phyloP scores from a whole-genome alignment of 2,888 invertebrate species.

The Helleia helle region DNA sequence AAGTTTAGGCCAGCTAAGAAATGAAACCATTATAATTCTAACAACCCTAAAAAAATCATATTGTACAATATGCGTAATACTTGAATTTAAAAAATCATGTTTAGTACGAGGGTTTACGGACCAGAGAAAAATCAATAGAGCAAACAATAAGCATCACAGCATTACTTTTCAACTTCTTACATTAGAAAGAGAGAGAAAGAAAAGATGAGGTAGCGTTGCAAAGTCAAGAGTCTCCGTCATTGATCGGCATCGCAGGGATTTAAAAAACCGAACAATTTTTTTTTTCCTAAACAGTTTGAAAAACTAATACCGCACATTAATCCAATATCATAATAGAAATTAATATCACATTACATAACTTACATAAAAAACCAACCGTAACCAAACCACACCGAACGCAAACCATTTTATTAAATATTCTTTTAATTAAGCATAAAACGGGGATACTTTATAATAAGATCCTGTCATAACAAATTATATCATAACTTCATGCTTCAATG shows the following conservation, averaged over 20 bases:
- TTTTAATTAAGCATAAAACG: constrained; percentile 26
- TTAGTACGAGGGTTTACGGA: constrained; percentile 10
- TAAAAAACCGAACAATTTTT: constrained; percentile 1
- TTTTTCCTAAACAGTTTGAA: constrained; percentile 18
- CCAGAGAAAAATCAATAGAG: constrained; percentile 60
- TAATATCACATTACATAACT: constrained; percentile 43
- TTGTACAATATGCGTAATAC: no score
- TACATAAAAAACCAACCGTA: constrained; percentile 13
- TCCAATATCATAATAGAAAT: constrained; percentile 24
- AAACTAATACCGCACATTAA: constrained; percentile 28
- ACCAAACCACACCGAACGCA: not conserved
- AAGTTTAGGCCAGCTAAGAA: no score
- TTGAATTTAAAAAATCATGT: not conserved
- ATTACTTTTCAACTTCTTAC: constrained; percentile 42
- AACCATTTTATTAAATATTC: constrained; percentile 19
- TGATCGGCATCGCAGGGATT: constrained; percentile 45
- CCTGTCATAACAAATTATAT: constrained; percentile 71
- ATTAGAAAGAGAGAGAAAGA: constrained; percentile 50
- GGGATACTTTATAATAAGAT: constrained; percentile 43
- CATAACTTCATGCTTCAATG: constrained; percentile 66
- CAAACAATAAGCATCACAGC: constrained; percentile 56
- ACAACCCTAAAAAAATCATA: no score
- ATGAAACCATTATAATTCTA: no score
- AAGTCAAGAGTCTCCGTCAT: constrained; percentile 69
- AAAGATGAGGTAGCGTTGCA: constrained; percentile 44